Conservation (phyloP, 2,888 invertebrate species). For the Coenonympha glycerion region DNA sequence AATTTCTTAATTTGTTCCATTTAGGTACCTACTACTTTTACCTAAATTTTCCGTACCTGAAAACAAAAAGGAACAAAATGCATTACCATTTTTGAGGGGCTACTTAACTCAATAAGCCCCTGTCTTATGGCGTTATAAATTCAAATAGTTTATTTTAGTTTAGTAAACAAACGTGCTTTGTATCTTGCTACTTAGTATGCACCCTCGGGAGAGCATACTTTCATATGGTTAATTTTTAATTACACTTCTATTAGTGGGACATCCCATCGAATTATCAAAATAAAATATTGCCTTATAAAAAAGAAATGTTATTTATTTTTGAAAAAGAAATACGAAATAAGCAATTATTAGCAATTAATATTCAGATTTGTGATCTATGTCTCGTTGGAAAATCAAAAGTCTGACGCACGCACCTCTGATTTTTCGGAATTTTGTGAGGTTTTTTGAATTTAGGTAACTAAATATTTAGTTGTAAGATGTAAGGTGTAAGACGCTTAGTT, state of each 20-base stretch:
- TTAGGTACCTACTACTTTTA: too few relatives aligned
- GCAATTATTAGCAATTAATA: too few relatives aligned
- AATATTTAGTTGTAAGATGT: too few relatives aligned
- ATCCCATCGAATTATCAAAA: constrained; percentile 70
- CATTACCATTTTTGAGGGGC: constrained; percentile 22
- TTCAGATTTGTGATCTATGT: too few relatives aligned
- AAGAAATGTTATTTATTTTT: background rate
- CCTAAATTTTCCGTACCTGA: background rate
- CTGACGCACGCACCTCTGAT: too few relatives aligned
- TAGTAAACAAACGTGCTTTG: constrained; percentile 60
- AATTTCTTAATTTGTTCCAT: too few relatives aligned
- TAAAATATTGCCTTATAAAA: constrained; percentile 56
- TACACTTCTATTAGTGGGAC: constrained; percentile 71
- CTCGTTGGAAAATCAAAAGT: too few relatives aligned
- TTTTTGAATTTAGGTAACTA: too few relatives aligned
- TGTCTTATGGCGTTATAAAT: constrained; percentile 51
- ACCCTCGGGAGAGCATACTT: constrained; percentile 64
- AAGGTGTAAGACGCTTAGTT: too few relatives aligned
- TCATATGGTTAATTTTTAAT: constrained; percentile 75
- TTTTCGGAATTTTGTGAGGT: too few relatives aligned
- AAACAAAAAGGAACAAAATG: background rate
- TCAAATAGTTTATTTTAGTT: constrained; percentile 65
- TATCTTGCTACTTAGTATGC: constrained; percentile 69
- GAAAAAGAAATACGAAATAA: too few relatives aligned
- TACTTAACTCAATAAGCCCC: constrained; percentile 41